Evolutionary conservation across 1,140 invertebrate species (phyloP).

Genomic region (Drosophila paulistorum): DNA sequence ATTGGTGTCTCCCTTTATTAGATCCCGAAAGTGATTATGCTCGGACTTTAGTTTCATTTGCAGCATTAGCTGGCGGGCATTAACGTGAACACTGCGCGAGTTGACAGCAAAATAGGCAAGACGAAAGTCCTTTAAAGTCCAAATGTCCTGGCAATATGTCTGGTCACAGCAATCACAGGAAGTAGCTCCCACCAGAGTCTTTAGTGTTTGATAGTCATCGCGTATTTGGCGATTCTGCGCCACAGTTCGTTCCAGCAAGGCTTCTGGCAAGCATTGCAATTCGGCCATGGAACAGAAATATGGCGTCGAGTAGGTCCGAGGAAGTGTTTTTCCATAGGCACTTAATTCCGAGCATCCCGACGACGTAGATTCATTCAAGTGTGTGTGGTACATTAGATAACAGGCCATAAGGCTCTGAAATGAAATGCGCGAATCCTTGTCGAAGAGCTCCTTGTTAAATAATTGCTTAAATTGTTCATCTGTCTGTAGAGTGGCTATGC

Average conservation of each 20-base stretch:
- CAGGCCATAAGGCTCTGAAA: slow-evolving; percentile 85
- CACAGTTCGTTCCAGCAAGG: slow-evolving; percentile 69
- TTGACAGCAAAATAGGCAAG: slow-evolving; percentile 90
- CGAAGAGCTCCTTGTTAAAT: slow-evolving; percentile 55
- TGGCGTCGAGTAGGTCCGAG: slow-evolving; percentile 84
- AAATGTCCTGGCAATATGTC: slow-evolving; percentile 79
- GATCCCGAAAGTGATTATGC: slow-evolving; percentile 53
- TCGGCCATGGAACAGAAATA: slow-evolving; percentile 84
- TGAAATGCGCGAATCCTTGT: slow-evolving; percentile 69
- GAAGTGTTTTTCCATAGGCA: slow-evolving; percentile 86
- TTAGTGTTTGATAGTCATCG: slow-evolving; percentile 47
- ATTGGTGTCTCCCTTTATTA: slow-evolving; percentile 84
- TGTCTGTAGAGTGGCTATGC: slow-evolving; percentile 61
- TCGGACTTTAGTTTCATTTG: slow-evolving; percentile 34
- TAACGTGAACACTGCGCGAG: slow-evolving; percentile 88
- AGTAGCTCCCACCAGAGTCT: slow-evolving; percentile 26
- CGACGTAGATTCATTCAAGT: slow-evolving; percentile 64
- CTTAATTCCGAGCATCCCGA: slow-evolving; percentile 56
- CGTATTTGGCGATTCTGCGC: slow-evolving; percentile 78
- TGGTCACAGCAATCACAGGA: slow-evolving; percentile 78
- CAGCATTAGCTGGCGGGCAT: slow-evolving; percentile 45
- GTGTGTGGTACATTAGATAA: slow-evolving; percentile 86
- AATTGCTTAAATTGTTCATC: slow-evolving; percentile 61
- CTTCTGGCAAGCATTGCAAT: slow-evolving; percentile 77
- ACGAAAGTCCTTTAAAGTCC: slow-evolving; percentile 82